Base-by-base conservation (phyloP, 1,140 invertebrate species). In the Chrysoperla carnea region DNA sequence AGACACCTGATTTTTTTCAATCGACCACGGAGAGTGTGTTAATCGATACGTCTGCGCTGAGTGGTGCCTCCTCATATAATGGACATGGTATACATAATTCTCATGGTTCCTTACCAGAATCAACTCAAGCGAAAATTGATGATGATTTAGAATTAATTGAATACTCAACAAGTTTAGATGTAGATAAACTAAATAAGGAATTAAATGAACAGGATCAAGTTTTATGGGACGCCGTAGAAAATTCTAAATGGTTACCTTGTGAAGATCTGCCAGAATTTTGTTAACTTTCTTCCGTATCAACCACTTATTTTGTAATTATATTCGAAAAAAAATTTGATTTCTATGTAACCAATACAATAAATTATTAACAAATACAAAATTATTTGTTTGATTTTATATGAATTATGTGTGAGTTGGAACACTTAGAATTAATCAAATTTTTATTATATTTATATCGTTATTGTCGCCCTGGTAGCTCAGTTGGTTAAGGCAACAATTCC, bases 211-310 rank as follows among this genome's bases (percentile, higher is more conserved):
- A 76, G 35, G 80, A 84, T 52, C 69, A 75, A 37, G 77, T 74
- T 45, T 59, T 86, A 1, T 87, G 82, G 75, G 82, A 84, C 61
- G 76, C 75, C n/a, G 50, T 87, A 27, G 82, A 86, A 56, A 74
- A 75, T 48, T 84, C 81, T 4, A 79, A 82, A 50, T 86, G 82
- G 82, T 59, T 78, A 46, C 73, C 76, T 8, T 68, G 68, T 44
- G 75, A 76, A 36, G 69, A 70, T 23, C 17, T 23, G 17, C 5
- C 5, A 23, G 17, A 23, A 23, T 2, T 23, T 23, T 23, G 17
- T 23, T 23, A n/a, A 23, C 17, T 23, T 23, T 23, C 17, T 23
- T n/a, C n/a, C n/a, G n/a, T n/a, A n/a, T 23, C 5, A 23, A 23
- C 5, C 17, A 23, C 5, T 23, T 23, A 23, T 23, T 23, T 23